These are phyloP conservation scores for Orchesellides sinensis DNA, from an alignment of 2,888 invertebrate genomes.

Conservation along the genomic window DNA sequence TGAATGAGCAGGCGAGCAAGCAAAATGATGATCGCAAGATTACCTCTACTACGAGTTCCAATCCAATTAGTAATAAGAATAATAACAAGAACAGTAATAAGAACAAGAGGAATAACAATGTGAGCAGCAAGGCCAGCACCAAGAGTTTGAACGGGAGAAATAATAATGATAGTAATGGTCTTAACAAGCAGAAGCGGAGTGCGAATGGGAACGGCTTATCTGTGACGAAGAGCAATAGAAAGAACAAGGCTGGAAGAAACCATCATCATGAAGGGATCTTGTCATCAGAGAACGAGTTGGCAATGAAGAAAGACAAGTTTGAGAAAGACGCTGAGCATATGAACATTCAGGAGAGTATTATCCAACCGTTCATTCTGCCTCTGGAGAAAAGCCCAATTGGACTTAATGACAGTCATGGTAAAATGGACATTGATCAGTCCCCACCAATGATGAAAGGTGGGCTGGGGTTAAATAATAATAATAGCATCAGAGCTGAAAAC, in stretches of 20 bases:
- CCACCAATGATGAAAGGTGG: background rate
- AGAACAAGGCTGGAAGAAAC: constrained; percentile 47
- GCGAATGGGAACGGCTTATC: constrained; percentile 51
- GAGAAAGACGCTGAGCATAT: constrained; percentile 42
- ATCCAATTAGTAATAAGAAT: background rate
- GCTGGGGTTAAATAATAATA: background rate
- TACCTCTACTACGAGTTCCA: constrained; percentile 29
- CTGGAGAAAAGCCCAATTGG: constrained; percentile 18
- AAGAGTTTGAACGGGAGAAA: constrained; percentile 46
- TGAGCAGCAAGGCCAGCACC: constrained; percentile 29
- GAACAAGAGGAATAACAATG: constrained; percentile 11
- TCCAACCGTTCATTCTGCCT: constrained; percentile 43
- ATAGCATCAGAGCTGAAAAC: constrained; percentile 14
- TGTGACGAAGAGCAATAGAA: constrained; percentile 64
- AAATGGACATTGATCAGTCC: constrained; percentile 44
- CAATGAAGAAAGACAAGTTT: constrained; percentile 51
- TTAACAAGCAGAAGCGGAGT: constrained; percentile 4
- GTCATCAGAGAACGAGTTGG: constrained; percentile 69
- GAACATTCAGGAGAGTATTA: constrained; percentile 51
- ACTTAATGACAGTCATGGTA: background rate
- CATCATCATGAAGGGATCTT: constrained; percentile 33
- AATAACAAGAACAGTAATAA: constrained; percentile 25
- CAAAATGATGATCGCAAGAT: constrained; percentile 33
- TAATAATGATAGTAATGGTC: constrained; percentile 44
- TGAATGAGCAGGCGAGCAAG: constrained; percentile 63